Evolutionary conservation across 1,140 invertebrate genomes (phyloP), one percentile per base, ranked within the genome.

Genomic region (Tribolium madens): DNA sequence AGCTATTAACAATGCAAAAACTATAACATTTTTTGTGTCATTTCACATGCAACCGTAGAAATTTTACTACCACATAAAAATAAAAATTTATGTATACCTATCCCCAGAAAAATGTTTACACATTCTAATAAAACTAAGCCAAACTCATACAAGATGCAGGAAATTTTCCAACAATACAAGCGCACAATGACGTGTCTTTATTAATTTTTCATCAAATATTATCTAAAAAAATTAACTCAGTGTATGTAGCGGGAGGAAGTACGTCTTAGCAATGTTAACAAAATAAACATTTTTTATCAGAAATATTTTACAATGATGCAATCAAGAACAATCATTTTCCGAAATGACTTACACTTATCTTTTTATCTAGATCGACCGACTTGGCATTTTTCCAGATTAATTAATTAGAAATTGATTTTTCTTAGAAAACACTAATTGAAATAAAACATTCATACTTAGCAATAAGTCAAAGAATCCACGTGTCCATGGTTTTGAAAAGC

Each of bases 241-340:
- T 50, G 13, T 15, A 50, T 7, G 14, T 12, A 17, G 13, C 48
- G 15, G 14, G 15, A 50, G 48, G 13, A 17, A 50, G 48, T 50
- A 50, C 48, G 48, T 17, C 15, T 50, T 26, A 6, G 13, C 12
- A 14, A 15, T 17, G 13, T 50, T 50, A 17, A 50, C 15, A 50
- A 50, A 50, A 50, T 50, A 50, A 50, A 50, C 48, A 50, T 15
- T 50, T 50, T 50, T 50, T 50, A 50, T 50, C 48, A 50, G 48
- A 42, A 36, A 42, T 42, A 42, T 9, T 42, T 42, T 42, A 2
- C 7, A 9, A 42, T 42, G 36, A 42, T 42, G 36, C n/a, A 42
- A 42, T 42, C 36, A 2, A 42, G 36, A 42, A 42, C 36, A 42
- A 42, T 42, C 4, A 50, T 50, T 50, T 14, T 50, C 36, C 26